Conservation (phyloP, 2,797 vertebrate genomes). For the Sebastes reedi region DNA sequence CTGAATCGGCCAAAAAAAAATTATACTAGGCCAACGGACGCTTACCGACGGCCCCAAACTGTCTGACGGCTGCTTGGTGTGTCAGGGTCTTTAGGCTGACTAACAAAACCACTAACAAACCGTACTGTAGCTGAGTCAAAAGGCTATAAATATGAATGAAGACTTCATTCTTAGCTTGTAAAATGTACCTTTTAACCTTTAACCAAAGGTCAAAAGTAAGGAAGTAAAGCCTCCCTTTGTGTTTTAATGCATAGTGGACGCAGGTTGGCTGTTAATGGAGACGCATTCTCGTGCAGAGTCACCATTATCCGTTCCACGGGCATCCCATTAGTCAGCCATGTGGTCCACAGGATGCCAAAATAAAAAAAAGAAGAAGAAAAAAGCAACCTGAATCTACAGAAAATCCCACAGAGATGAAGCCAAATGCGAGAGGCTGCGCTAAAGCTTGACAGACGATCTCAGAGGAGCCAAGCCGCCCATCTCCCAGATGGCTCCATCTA, state of each 20-base stretch:
- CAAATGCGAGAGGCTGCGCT: constrained; percentile 48
- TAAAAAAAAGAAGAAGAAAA: constrained; percentile 10
- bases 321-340: constrained; percentile 48
- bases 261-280: constrained; percentile 1
- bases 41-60: too few species aligned
- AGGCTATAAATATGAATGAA: not conserved
- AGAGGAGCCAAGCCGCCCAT: constrained; percentile 67
- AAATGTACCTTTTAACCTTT: not conserved
- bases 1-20: too few species aligned
- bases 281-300: constrained; percentile 38
- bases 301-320: constrained; percentile 22
- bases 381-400: constrained; percentile 52
- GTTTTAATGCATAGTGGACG: not conserved
- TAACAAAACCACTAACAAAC: not conserved
- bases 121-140: not conserved
- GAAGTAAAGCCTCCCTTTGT: not conserved
- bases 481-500: constrained; percentile 71
- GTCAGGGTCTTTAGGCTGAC: not conserved
- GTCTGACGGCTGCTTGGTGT: too few species aligned
- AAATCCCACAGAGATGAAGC: constrained; percentile 50
- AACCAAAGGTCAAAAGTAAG: not conserved
- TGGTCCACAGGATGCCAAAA: constrained; percentile 25
- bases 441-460: constrained; percentile 60
- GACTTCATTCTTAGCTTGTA: not conserved
- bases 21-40: too few species aligned